Percentiles rank a stretch among this genome's conserved stretches.
Evolutionary conservation across 2,113 vertebrate species (phyloP).

Genomic region (Corapipo altera): DNA sequence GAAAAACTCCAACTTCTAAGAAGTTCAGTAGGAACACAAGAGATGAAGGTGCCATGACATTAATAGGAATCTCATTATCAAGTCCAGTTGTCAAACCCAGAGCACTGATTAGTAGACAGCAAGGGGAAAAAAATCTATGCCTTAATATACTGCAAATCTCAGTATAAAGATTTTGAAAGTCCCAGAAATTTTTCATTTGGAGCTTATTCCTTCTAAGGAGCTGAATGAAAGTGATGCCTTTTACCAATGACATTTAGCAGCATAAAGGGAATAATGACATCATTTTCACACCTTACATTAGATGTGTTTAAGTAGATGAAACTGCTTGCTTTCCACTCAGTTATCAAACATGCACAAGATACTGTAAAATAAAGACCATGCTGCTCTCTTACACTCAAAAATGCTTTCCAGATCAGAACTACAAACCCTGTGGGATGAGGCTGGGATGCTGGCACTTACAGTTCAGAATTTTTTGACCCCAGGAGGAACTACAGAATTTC

Average conservation of each 20-base stretch:
- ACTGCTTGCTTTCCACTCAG: not conserved
- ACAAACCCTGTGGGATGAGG: not conserved
- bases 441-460: not conserved
- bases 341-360: not conserved
- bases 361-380: not conserved
- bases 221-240: not conserved
- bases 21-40: not conserved
- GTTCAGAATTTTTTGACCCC: not conserved
- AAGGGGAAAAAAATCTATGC: rapidly evolving
- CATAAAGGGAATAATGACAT: not conserved
- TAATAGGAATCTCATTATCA: not conserved
- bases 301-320: not conserved
- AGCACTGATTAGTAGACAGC: not conserved
- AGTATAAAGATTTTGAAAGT: not conserved
- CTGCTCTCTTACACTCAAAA: not conserved
- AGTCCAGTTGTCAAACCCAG: not conserved
- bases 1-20: not conserved
- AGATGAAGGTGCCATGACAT: not conserved
- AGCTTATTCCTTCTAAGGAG: not conserved
- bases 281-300: not conserved
- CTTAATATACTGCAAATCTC: not conserved
- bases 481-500: not conserved
- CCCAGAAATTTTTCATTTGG: not conserved
- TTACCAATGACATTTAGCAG: not conserved
- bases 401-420: not conserved